Evolutionary conservation across 2,888 invertebrate genomes (phyloP).

Genomic region (Apocheima hispidaria): DNA sequence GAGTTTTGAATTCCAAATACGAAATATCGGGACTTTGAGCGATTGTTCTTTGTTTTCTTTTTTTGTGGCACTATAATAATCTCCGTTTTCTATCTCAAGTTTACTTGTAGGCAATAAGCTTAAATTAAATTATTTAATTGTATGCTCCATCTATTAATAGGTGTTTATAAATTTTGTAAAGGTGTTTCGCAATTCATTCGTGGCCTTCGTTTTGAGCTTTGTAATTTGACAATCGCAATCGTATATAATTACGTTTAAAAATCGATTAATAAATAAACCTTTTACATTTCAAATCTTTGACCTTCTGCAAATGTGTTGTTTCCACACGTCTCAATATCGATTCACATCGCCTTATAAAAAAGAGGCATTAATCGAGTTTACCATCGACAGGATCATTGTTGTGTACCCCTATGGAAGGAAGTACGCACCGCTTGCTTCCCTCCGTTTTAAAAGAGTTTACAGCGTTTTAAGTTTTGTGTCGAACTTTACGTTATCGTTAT

Average conservation of each 20-base stretch:
- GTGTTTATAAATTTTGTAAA: conserved; percentile 4
- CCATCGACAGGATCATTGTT: conserved; percentile 47
- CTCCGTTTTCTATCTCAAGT: neutral
- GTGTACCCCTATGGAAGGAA: conserved; percentile 60
- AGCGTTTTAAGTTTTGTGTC: conserved; percentile 14
- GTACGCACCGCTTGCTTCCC: conserved; percentile 66
- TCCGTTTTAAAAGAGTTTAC: conserved; percentile 44
- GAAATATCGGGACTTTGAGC: neutral
- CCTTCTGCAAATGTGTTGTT: conserved; percentile 60
- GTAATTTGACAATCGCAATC: conserved; percentile 43
- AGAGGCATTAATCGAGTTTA: conserved; percentile 50
- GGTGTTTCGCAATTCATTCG: conserved; percentile 15
- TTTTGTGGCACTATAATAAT: neutral
- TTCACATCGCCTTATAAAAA: conserved; percentile 56
- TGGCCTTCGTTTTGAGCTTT: conserved; percentile 24
- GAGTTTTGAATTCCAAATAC: conserved; percentile 11
- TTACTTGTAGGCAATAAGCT: neutral
- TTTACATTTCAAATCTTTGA: conserved; percentile 61
- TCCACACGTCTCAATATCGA: conserved; percentile 59
- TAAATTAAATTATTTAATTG: neutral
- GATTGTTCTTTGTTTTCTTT: neutral
- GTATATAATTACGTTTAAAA: conserved; percentile 48
- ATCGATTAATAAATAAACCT: conserved; percentile 55
- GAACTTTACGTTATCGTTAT: conserved; percentile 4
- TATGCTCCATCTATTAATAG: conserved; percentile 1